Base-by-base conservation (phyloP, 2,797 vertebrate genomes). In the Petrocephalus schoutedeni region DNA sequence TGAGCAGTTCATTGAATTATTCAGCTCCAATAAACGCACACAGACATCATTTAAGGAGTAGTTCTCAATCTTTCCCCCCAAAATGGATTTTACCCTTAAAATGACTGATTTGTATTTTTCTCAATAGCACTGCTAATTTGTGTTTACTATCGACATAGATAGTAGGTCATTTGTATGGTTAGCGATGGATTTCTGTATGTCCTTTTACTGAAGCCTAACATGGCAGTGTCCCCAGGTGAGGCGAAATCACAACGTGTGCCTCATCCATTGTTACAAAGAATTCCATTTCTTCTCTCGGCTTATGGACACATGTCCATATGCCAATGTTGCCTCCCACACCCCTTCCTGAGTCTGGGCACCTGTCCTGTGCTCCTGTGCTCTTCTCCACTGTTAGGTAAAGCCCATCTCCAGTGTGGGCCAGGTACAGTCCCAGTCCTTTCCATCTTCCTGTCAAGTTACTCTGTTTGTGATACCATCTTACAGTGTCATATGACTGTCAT, bases 51-150 rank as follows among this genome's bases (percentile, higher is more conserved):
- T 71, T 36, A 71, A 71, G 64, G 64, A 36, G 64, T 36, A 28
- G 28, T 36, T 71, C 64, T 74, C 67, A 74, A 41, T 74, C 67
- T 41, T 41, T 7, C 23, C 23, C 59, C 28, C 32, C 67, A 74
- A 41, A 74, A 74, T 74, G 67, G 32, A 74, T 74, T 74, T 74
- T 74, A 12, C 32, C 67, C 12, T 19, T 74, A 74, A 36, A 74
- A 74, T 74, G 32, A 74, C 67, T 41, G 67, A 74, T 74, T 74
- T 74, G 67, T 32, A 74, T 74, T 74, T 74, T 32, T 74, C 36
- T 74, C 41, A 74, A 74, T 32, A 74, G 67, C 67, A 74, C 14
- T 19, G 67, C 67, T 74, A 74, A 74, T 74, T 74, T 74, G 32
- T 14, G 32, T 36, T 74, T 41, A 19, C 67, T 41, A 74, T 74